Evolutionary conservation across 2,797 vertebrate species (phyloP), one percentile per base, ranked within the genome.

Genomic region (Labeo calbasu): DNA sequence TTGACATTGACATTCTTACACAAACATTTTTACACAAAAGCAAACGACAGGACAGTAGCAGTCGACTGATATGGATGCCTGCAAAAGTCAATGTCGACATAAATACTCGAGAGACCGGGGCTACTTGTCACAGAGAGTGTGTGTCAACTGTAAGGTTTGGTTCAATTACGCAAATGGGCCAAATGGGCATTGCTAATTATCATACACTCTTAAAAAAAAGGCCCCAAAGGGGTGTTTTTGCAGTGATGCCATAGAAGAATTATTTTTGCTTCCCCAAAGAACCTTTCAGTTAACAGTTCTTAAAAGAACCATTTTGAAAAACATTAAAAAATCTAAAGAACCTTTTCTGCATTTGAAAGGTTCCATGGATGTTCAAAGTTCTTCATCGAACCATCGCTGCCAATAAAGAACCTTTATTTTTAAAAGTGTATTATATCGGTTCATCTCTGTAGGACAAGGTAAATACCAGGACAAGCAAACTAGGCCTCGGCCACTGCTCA

Each of bases 1-100:
- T 71, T 71, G 51, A 61, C 50, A 40, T n/a, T 79, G 61, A 75
- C 59, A 68, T 69, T 59, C 43, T 57, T 46, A n/a, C 23, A 12
- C 59, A 79, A 65, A 57, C 72, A 83, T 1, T 63, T 72, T 72
- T 5, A 23, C 6, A 69, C 9, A n/a, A 23, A 61, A 9, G 10
- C 25, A n/a, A 43, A 25, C 43, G 43, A 5, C 53, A 53, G 77
- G 61, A 53, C 63, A 53, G 48, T 68, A 66, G 28, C 40, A 53
- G 63, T 68, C 10, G 0, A 50, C 23, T 2, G 43, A 48, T 51
- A 8, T 50, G 3, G 23, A 66, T 55, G 36, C 3, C n/a, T 43
- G 66, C 43, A 13, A 32, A 19, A 50, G 17, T 11, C 43, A 36
- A 36, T 15, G 40, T 17, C 0, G 14, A 46, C 23, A 46, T 36